Evolutionary conservation across 2,113 vertebrate genomes (phyloP).

Genomic region (Gracilinanus agilis): DNA sequence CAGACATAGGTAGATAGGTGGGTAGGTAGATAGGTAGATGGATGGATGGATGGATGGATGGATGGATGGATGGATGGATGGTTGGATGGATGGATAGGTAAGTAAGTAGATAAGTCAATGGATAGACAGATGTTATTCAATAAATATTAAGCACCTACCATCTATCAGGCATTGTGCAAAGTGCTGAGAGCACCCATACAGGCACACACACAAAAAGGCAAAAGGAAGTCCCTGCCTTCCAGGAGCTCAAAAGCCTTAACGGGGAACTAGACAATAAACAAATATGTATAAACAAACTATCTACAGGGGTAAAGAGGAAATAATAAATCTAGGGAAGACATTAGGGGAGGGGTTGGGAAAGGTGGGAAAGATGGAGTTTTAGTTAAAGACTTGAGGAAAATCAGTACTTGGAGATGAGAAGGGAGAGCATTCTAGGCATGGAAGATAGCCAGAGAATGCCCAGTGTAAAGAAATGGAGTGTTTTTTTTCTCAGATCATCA

Average conservation of each 20-base stretch:
- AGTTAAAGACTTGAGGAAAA: background rate
- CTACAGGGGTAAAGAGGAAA: background rate
- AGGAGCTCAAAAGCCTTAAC: background rate
- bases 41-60: background rate
- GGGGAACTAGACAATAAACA: background rate
- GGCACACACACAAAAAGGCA: background rate
- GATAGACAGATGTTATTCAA: background rate
- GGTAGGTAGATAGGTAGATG: too few species aligned
- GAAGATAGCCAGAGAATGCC: background rate
- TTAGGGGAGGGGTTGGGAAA: background rate
- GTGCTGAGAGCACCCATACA: background rate
- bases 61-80: too few species aligned
- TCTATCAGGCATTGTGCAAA: background rate
- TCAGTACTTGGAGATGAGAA: background rate
- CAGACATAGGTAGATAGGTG: background rate
- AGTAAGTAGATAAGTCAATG: background rate
- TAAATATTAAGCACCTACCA: background rate
- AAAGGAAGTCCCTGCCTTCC: background rate
- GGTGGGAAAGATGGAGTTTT: background rate
- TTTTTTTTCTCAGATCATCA: background rate
- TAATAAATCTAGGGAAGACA: background rate
- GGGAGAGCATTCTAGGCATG: background rate
- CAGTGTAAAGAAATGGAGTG: background rate
- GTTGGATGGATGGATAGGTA: background rate
- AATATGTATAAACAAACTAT: background rate